A percentile compares a stretch with the other conserved stretches of the same genome.
These are phyloP conservation scores for Watersipora subatra DNA, from an alignment of 1,140 invertebrate genomes.

Conservation along the genomic window DNA sequence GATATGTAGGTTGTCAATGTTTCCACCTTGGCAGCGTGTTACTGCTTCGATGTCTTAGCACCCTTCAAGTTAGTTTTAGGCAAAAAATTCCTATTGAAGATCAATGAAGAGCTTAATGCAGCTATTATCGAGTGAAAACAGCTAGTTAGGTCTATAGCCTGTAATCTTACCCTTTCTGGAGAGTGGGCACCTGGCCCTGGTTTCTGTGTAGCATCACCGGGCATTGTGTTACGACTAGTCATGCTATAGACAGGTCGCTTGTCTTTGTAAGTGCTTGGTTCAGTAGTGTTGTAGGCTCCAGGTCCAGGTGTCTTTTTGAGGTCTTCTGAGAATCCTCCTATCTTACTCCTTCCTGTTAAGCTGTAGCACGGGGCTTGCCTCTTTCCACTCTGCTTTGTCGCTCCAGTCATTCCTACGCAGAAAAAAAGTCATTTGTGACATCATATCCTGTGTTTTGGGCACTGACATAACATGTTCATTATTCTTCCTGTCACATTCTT, in stretches of 20 bases:
- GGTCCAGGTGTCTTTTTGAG: conserved; percentile 25
- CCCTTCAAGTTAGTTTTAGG: neutral
- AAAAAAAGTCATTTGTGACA: too few relatives aligned
- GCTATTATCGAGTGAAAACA: too few relatives aligned
- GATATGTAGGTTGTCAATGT: neutral
- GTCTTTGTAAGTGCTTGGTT: conserved; percentile 47
- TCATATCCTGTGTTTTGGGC: too few relatives aligned
- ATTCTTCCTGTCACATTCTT: too few relatives aligned
- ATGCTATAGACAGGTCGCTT: conserved; percentile 64
- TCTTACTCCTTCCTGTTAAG: conserved; percentile 55
- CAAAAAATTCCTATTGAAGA: neutral
- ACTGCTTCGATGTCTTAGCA: too few relatives aligned
- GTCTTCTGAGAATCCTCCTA: conserved; percentile 25
- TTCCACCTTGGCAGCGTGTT: too few relatives aligned
- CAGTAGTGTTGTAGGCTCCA: conserved; percentile 34
- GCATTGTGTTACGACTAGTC: conserved; percentile 54
- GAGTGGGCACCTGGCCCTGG: conserved; percentile 75
- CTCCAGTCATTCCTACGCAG: conserved; percentile 20
- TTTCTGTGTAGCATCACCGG: conserved; percentile 54
- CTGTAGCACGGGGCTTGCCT: conserved; percentile 58
- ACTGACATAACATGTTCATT: too few relatives aligned
- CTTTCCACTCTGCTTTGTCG: conserved; percentile 49
- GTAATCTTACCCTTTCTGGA: conserved; percentile 62
- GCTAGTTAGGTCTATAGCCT: too few relatives aligned
- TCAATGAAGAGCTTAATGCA: neutral